Conservation (phyloP, 2,113 vertebrate species). For the Anser cygnoides region DNA sequence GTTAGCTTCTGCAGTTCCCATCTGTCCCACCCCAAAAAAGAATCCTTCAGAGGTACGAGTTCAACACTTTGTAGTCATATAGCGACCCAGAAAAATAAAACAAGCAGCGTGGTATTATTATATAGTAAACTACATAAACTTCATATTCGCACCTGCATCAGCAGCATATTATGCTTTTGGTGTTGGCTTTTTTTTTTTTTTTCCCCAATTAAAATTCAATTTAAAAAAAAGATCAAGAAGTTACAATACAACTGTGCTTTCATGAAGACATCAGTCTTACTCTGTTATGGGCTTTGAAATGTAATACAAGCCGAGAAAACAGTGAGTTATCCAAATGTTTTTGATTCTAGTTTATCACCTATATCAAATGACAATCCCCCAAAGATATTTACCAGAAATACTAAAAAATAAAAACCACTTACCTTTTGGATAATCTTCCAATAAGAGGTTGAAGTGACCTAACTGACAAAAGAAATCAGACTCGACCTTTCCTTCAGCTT, state of each 20-base stretch:
- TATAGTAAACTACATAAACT: neutral
- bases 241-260: neutral
- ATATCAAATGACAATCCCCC: neutral
- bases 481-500: constrained; percentile 98
- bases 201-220: too few relatives aligned
- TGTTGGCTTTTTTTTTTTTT: too few relatives aligned
- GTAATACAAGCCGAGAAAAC: neutral
- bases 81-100: neutral
- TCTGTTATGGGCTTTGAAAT: neutral
- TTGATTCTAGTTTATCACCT: neutral
- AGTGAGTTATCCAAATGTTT: neutral
- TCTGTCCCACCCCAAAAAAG: neutral
- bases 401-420: constrained; percentile 63
- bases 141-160: neutral
- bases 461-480: constrained; percentile 98
- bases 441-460: constrained; percentile 98
- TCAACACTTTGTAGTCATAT: too few relatives aligned
- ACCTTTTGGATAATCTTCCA: constrained; percentile 99
- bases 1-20: neutral
- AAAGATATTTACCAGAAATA: neutral
- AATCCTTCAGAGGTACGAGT: neutral
- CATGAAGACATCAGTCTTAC: neutral
- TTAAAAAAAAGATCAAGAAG: neutral
- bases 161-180: too few relatives aligned
- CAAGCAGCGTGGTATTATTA: neutral